Base-by-base conservation (phyloP, 2,888 invertebrate species). In the Sphaerolaimus hirsutus region DNA sequence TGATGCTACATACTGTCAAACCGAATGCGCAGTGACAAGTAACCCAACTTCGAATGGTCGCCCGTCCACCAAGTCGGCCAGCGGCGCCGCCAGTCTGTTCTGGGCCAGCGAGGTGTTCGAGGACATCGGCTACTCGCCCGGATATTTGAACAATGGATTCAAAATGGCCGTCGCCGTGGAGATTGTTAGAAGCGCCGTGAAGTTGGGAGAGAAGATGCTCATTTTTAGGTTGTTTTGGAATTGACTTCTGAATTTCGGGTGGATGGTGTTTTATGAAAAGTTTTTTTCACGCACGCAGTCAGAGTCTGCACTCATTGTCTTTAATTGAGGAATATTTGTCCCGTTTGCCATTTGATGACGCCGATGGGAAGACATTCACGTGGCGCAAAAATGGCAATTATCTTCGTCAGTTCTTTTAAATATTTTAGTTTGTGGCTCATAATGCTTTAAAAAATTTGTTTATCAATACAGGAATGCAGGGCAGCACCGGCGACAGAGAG, bases 111-210 rank as follows among this genome's bases (percentile, higher is more conserved):
- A 32, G 22, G 35, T 29, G 29, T 22, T 38, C 21, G 24, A 7
- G 14, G 37, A 48, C 17, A 4, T 78, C 76, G 59, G 64, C 54
- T 93, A 93, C 63, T 70, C 77, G 50, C 77, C 83, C 1, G 87
- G 84, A n/a, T 70, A 78, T 37, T 75, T 89, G 52, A 82, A 83
- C 59, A 83, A 84, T 60, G 84, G 89, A 2, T 81, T 82, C 1
- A 97, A 97, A 70, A 82, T 97, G 78, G 77, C 81, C 56, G 73
- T 93, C 41, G 77, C 93, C 58, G 81, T 91, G 65, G 79, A 79
- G 54, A 78, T 97, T 51, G 70, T 97, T 43, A 78, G 81, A 54
- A 82, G 87, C 65, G 80, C 84, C 52, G 76, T 91, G 46, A 72
- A 74, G 49, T 65, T 79, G 50, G 84, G 83, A 1, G 93, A 97